Percentiles rank a stretch among this genome's conserved stretches.
phyloP scores from a whole-genome alignment of 1,140 invertebrate genomes.

The Monomorium pharaonis region DNA sequence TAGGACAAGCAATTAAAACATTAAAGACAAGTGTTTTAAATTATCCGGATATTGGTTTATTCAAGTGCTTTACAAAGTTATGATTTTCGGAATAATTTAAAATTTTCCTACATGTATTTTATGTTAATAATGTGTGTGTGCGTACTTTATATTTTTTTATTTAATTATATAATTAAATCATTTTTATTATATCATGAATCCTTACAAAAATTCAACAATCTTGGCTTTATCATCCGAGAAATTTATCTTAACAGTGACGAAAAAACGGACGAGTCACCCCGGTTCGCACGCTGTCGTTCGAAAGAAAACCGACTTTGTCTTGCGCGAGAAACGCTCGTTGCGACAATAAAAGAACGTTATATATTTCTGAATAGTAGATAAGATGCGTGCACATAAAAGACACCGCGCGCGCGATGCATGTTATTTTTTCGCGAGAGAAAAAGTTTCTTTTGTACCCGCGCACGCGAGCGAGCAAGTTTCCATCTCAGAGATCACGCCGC shows the following conservation, averaged over 20 bases:
- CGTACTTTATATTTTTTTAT: too few relatives aligned
- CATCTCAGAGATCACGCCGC: slow-evolving; percentile 50
- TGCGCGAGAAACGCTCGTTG: background rate
- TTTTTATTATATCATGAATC: too few relatives aligned
- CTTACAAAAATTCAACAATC: too few relatives aligned
- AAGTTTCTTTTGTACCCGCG: slow-evolving; percentile 49
- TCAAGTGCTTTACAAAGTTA: too few relatives aligned
- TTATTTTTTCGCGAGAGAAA: slow-evolving; percentile 53
- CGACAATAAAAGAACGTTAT: slow-evolving; percentile 24
- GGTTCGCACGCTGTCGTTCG: slow-evolving; percentile 23
- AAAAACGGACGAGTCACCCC: slow-evolving; percentile 42
- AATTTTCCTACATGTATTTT: too few relatives aligned
- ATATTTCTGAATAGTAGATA: slow-evolving; percentile 21
- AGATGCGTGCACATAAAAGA: slow-evolving; percentile 37
- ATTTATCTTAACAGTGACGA: background rate
- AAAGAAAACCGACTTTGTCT: background rate
- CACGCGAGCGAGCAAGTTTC: slow-evolving; percentile 45
- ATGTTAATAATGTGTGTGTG: too few relatives aligned
- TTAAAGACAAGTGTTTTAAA: too few relatives aligned
- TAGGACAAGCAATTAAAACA: too few relatives aligned
- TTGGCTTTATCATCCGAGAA: too few relatives aligned
- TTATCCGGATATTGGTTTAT: too few relatives aligned
- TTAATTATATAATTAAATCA: too few relatives aligned
- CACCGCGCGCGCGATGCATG: background rate
- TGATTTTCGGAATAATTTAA: too few relatives aligned